Base-by-base conservation (phyloP, 2,113 vertebrate species). In the Catharus fuscescens region DNA sequence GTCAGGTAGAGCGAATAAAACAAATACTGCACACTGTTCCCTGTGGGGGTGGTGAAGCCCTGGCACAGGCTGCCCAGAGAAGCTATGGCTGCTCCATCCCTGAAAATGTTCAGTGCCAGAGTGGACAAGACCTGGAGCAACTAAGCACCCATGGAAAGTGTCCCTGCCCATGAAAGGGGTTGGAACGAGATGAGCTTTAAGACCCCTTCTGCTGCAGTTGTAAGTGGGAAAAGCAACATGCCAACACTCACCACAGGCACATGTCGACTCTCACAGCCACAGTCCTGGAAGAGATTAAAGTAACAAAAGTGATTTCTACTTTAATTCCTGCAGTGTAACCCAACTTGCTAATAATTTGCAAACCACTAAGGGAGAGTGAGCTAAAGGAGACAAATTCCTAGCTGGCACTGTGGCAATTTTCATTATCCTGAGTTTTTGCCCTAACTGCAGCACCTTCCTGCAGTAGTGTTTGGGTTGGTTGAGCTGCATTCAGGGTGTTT, bases 221-320 rank as follows among this genome's bases (percentile, higher is more conserved):
- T 3, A 36, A 54, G 25, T 3, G 57, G 21, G 40, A 60, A 83
- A 50, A 80, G 42, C 92, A 83, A 19, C 24, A 5, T 2, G 31
- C 10, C 56, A 76, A 15, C 87, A 97, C 99, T 99, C 97, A 99
- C 99, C 97, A 98, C 92, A 18, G 99, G 99, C 69, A 94, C 97
- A 4, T 95, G 98, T 70, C 97, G 90, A 81, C 98, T 96, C 86
- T 97, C 98, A 73, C 97, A 97, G 90, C 99, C 99, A 86, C 98
- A 97, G 78, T 98, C 98, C 99, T 99, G 95, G 62, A 97, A 94
- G 50, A 97, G 38, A 95, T 45, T 47, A 89, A 95, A 96, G 12
- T 8, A 52, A 77, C 26, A 36, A 25, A 82, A 84, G 52, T 57
- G 2, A 78, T 36, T 93, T 44, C 17, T 54, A 23, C 56, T 77